phyloP scores from a whole-genome alignment of 2,113 vertebrate genomes.

The Litocranius walleri region DNA sequence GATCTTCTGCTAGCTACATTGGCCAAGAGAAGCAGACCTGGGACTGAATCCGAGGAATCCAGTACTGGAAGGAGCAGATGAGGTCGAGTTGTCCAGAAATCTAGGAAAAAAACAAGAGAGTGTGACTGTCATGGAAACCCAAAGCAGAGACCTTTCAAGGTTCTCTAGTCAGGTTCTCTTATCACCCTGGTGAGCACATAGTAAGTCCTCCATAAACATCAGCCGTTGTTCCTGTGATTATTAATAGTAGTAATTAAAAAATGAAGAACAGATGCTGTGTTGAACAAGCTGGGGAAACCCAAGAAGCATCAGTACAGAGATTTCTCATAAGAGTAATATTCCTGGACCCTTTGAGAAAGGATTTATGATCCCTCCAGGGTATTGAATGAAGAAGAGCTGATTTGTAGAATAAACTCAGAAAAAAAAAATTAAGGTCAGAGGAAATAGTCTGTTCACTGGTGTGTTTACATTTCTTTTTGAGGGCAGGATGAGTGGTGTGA shows the following conservation, averaged over 20 bases:
- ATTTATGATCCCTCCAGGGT: background rate
- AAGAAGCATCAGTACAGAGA: background rate
- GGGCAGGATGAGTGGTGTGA: background rate
- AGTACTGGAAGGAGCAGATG: accelerated
- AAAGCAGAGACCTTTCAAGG: background rate
- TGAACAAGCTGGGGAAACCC: background rate
- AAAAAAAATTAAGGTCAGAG: background rate
- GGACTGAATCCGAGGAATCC: background rate
- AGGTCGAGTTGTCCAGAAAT: background rate
- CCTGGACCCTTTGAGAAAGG: background rate
- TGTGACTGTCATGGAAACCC: background rate
- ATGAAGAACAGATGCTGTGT: background rate
- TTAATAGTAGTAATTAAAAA: background rate
- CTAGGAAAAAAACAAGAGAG: background rate
- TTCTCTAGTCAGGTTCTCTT: background rate
- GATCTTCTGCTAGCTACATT: background rate
- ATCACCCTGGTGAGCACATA: accelerated
- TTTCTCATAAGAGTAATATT: background rate
- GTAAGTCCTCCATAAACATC: background rate
- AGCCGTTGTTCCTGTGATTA: background rate
- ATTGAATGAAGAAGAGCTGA: background rate
- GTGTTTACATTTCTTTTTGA: background rate
- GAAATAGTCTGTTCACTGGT: background rate
- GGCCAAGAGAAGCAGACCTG: background rate
- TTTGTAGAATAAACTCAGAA: background rate